These are phyloP conservation scores for Acrocyrtus sp. DNA, from an alignment of 2,888 invertebrate species.

Conservation along the genomic window DNA sequence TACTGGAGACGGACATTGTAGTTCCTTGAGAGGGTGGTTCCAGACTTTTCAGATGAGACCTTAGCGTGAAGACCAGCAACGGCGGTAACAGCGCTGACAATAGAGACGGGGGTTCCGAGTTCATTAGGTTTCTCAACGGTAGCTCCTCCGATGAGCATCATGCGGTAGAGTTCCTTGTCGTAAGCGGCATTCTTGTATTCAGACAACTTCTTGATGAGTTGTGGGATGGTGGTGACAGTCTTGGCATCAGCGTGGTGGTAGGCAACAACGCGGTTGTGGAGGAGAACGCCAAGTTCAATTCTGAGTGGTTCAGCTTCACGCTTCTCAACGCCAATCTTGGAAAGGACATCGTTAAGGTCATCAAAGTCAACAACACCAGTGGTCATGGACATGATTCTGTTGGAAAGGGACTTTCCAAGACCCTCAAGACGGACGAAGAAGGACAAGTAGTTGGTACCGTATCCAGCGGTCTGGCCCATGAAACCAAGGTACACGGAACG, in stretches of 20 bases:
- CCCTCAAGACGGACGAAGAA: constrained; percentile 62
- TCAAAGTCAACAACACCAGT: constrained; percentile 61
- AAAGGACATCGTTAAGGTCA: constrained; percentile 56
- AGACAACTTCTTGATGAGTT: constrained; percentile 57
- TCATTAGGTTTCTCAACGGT: constrained; percentile 59
- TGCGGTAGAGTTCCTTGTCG: constrained; percentile 59
- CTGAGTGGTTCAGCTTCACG: constrained; percentile 58
- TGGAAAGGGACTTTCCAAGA: constrained; percentile 58
- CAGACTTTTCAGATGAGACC: constrained; percentile 57
- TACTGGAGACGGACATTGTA: constrained; percentile 56
- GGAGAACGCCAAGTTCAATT: constrained; percentile 59
- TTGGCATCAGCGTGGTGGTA: constrained; percentile 61
- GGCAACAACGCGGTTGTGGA: constrained; percentile 60
- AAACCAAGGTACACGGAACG: constrained; percentile 57
- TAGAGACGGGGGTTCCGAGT: constrained; percentile 60
- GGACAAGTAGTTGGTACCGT: constrained; percentile 54
- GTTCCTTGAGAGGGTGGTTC: constrained; percentile 56
- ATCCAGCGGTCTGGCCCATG: constrained; percentile 61
- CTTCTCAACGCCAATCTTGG: constrained; percentile 61
- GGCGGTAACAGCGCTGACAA: constrained; percentile 56
- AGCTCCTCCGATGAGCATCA: constrained; percentile 60
- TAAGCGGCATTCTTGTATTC: constrained; percentile 57
- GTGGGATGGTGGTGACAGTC: constrained; percentile 58
- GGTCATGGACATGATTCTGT: constrained; percentile 58
- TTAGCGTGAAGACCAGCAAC: constrained; percentile 52